Base-by-base conservation (phyloP, 2,888 invertebrate genomes). In the Prostheceraeus crozeri region DNA sequence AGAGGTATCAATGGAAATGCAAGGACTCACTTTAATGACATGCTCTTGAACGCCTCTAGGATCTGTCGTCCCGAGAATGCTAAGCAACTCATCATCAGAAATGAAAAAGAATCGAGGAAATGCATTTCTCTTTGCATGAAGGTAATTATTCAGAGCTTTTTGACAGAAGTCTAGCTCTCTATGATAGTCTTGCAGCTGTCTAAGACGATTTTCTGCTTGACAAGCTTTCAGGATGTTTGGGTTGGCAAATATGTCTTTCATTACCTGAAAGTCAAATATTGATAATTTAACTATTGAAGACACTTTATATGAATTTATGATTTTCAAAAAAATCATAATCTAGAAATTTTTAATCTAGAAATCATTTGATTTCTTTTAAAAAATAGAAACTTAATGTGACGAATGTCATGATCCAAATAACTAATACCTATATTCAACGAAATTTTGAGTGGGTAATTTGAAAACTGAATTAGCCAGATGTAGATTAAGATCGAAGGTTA, bases 101-200 rank as follows among this genome's bases (percentile, higher is more conserved):
- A 61, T 60, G 30, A 61, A 61, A 25, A 60, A 61, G 36, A 61
- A 61, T 35, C 61, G 16, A 10, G 61, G 61, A 33, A 61, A 61
- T 11, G 51, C 25, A 27, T 61, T 48, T 31, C 61, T 53, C 35
- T 61, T 61, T 4, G 48, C 31, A 46, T 61, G 25, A 2, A 61
- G 36, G 31, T 61, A 61, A 30, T 61, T 59, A 27, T 59, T 60
- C 23, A 61, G 52, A n/a, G 57, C 61, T 35, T 60, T 61, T 35
- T 61, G 61, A 53, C 61, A 60, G 4, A 40, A 3, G 21, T 61
- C 61, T 19, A 61, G 27, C 28, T 28, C 59, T 27, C 61, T 53
- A n/a, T 54, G 60, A n/a, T 61, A 27, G 11, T 10, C 19, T 21
- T 27, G 14, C 3, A 61, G 33, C n/a, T 52, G 35, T 52, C 61